Conservation (phyloP, 2,888 invertebrate genomes). For the Choreutis nemorana region DNA sequence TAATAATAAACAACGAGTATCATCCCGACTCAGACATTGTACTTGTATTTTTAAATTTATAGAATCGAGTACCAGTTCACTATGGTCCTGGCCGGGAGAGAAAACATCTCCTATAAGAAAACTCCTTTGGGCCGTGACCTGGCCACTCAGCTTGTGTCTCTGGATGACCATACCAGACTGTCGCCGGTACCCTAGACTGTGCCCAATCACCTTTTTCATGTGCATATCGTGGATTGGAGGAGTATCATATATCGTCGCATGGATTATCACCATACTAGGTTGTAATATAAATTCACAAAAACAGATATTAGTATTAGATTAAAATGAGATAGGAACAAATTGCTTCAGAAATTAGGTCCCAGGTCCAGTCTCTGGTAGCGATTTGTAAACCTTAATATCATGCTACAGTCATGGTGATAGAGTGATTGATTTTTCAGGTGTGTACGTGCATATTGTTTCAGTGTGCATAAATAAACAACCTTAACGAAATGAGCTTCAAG, state of each 20-base stretch:
- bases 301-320: neutral
- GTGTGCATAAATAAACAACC: too few species aligned
- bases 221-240: conserved; percentile 84
- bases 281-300: conserved; percentile 12
- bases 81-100: conserved; percentile 68
- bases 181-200: conserved; percentile 66
- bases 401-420: too few species aligned
- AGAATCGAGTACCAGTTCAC: conserved; percentile 29
- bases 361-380: too few species aligned
- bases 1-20: too few species aligned
- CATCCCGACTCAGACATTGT: too few species aligned
- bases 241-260: conserved; percentile 84
- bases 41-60: too few species aligned
- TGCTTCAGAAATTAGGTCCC: too few species aligned
- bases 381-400: too few species aligned
- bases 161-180: conserved; percentile 83
- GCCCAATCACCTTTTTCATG: conserved; percentile 77
- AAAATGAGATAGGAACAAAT: too few species aligned
- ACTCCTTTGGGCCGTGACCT: conserved; percentile 69
- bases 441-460: neutral
- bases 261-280: conserved; percentile 86
- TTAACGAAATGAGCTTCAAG: too few species aligned
- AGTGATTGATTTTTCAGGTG: neutral
- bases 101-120: conserved; percentile 40
- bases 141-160: conserved; percentile 78